phyloP scores from a whole-genome alignment of 1,140 invertebrate genomes.

The Nephila pilipes region DNA sequence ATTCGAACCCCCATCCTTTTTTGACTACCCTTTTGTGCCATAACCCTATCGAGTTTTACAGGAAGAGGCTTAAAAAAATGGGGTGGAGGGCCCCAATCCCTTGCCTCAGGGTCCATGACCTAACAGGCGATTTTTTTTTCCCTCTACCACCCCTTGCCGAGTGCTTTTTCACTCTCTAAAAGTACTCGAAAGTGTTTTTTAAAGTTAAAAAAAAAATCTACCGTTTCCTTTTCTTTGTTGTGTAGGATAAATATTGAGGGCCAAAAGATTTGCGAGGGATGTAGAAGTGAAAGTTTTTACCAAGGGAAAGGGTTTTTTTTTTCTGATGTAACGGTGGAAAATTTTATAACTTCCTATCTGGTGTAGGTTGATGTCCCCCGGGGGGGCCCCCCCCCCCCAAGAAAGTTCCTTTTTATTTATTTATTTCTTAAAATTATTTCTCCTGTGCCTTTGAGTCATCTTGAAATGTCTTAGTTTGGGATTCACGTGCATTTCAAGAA shows the following conservation, averaged over 20 bases:
- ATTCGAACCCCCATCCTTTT: neutral
- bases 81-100: neutral
- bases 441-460: neutral
- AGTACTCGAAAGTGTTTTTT: neutral
- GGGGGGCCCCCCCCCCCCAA: neutral
- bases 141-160: neutral
- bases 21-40: slow-evolving; percentile 7
- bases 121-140: slow-evolving; percentile 20
- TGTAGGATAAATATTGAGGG: slow-evolving; percentile 47
- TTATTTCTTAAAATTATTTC: neutral
- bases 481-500: neutral
- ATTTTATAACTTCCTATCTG: neutral
- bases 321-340: neutral
- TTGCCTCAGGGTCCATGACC: slow-evolving; percentile 20
- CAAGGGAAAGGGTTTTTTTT: slow-evolving; percentile 22
- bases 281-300: slow-evolving; percentile 1
- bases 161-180: neutral
- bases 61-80: neutral
- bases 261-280: neutral
- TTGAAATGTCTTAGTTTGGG: neutral
- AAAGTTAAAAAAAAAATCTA: neutral
- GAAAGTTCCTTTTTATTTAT: neutral
- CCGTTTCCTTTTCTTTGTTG: slow-evolving; percentile 51
- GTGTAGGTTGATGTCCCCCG: slow-evolving; percentile 58
- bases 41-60: slow-evolving; percentile 2